These are phyloP conservation scores for Campylomormyrus tamandua DNA, from an alignment of 2,113 vertebrate species.

Conservation along the genomic window DNA sequence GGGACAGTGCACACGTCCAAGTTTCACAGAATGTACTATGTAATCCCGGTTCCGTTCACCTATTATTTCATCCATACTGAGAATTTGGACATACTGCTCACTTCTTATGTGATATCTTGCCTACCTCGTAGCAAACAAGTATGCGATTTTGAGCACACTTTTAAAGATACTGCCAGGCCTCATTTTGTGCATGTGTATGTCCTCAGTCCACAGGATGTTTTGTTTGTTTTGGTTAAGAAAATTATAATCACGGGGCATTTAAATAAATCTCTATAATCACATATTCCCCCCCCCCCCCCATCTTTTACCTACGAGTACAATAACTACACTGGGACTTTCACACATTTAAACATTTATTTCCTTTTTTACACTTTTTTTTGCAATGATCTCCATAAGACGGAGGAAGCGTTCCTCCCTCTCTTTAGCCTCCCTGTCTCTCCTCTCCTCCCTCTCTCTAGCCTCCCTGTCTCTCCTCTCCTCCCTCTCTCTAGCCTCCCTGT, in stretches of 20 bases:
- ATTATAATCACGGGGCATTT: not conserved
- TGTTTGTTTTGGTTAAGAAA: not conserved
- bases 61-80: not conserved
- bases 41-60: not conserved
- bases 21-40: not conserved
- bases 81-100: not conserved
- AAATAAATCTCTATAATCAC: not conserved
- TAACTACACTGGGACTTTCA: not conserved
- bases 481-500: not conserved
- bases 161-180: not conserved
- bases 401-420: not conserved
- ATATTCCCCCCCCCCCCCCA: not conserved
- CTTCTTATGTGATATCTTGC: not conserved
- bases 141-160: not conserved
- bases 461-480: not conserved
- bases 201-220: not conserved
- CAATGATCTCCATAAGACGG: not conserved
- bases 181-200: not conserved
- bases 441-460: not conserved
- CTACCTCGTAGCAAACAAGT: not conserved
- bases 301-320: not conserved
- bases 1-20: not conserved
- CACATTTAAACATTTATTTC: not conserved
- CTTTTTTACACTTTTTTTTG: not conserved
- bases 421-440: not conserved